Percentiles rank a stretch among this genome's conserved stretches.
phyloP scores from a whole-genome alignment of 2,888 invertebrate genomes.

The Chymomyza fuscimana region DNA sequence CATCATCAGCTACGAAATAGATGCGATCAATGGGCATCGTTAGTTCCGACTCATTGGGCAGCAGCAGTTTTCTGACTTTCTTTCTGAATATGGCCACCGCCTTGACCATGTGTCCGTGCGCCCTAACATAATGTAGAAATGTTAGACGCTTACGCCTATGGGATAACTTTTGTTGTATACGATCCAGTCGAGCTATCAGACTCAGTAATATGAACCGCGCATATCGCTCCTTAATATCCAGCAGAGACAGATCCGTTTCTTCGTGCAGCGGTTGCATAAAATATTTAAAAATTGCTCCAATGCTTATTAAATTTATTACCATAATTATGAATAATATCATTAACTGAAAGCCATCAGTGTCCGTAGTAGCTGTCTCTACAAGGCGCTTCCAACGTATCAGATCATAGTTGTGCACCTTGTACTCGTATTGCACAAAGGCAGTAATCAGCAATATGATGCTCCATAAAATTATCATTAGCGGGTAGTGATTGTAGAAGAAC shows the following conservation, averaged over 20 bases:
- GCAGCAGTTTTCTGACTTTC: slow-evolving; percentile 75
- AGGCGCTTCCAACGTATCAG: slow-evolving; percentile 62
- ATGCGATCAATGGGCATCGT: slow-evolving; percentile 75
- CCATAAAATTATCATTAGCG: slow-evolving; percentile 53
- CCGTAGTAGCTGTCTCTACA: slow-evolving; percentile 37
- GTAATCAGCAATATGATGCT: slow-evolving; percentile 50
- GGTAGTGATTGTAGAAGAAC: slow-evolving; percentile 64
- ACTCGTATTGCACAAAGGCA: slow-evolving; percentile 68
- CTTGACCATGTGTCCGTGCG: slow-evolving; percentile 74
- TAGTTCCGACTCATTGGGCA: slow-evolving; percentile 75
- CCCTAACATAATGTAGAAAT: slow-evolving; percentile 60
- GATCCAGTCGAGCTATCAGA: slow-evolving; percentile 71
- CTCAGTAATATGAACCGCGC: slow-evolving; percentile 75
- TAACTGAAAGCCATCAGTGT: slow-evolving; percentile 57
- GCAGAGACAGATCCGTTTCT: slow-evolving; percentile 53
- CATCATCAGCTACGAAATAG: slow-evolving; percentile 70
- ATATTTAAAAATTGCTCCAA: slow-evolving; percentile 36
- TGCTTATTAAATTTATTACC: slow-evolving; percentile 55
- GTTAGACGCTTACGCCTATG: slow-evolving; percentile 45
- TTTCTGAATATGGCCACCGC: slow-evolving; percentile 77
- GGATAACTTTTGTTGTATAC: slow-evolving; percentile 68
- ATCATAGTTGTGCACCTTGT: slow-evolving; percentile 56
- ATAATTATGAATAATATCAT: slow-evolving; percentile 53
- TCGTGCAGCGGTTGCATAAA: slow-evolving; percentile 53
- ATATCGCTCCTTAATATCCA: slow-evolving; percentile 77